These are phyloP conservation scores for Batillaria attramentaria DNA, from an alignment of 1,140 invertebrate genomes.

Conservation along the genomic window DNA sequence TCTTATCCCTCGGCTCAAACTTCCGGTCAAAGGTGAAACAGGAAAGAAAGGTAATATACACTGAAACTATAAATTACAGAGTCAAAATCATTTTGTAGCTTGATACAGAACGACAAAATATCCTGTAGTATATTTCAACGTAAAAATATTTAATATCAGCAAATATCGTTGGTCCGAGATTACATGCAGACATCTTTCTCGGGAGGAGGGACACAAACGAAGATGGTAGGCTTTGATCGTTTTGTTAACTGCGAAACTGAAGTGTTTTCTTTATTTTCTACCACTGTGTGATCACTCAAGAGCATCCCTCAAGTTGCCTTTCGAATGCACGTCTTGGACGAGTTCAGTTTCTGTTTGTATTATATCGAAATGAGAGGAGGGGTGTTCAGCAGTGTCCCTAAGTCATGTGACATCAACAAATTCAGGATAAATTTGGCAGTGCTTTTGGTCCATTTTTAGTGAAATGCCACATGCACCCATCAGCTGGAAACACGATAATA, in stretches of 20 bases:
- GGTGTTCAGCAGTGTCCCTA: too few species aligned
- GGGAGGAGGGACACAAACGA: slow-evolving; percentile 31
- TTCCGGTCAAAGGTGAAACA: background rate
- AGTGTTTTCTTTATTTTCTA: too few species aligned
- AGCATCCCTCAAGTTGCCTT: too few species aligned
- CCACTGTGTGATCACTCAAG: too few species aligned
- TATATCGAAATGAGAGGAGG: too few species aligned
- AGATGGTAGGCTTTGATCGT: slow-evolving; percentile 27
- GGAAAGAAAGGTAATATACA: background rate
- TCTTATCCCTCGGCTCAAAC: background rate
- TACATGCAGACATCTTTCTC: slow-evolving; percentile 28
- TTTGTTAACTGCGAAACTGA: too few species aligned
- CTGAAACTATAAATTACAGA: background rate
- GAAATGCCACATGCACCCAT: too few species aligned
- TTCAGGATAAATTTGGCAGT: slow-evolving; percentile 8
- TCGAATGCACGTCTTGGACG: too few species aligned
- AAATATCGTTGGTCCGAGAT: slow-evolving; percentile 14
- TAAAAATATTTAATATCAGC: background rate
- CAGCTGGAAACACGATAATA: background rate
- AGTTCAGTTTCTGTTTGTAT: too few species aligned
- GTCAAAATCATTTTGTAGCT: background rate
- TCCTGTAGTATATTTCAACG: background rate
- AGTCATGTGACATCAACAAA: slow-evolving; percentile 19
- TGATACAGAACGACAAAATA: too few species aligned
- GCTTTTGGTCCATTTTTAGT: background rate